Evolutionary conservation across 2,113 vertebrate species (phyloP), one percentile per base, ranked within the genome.

Genomic region (Manacus vitellinus): DNA sequence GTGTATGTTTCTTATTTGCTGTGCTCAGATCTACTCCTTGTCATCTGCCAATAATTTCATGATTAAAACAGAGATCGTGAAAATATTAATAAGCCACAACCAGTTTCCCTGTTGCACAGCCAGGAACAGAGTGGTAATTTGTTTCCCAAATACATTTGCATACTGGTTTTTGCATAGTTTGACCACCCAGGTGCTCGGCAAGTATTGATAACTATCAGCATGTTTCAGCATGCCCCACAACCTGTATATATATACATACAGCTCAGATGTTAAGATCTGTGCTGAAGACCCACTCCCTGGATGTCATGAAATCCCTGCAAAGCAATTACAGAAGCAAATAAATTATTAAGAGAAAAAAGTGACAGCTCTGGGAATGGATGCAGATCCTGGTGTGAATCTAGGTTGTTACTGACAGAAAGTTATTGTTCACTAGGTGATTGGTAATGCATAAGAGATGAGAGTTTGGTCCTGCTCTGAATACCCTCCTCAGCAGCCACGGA

Each of bases 261-360:
- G 37, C 35, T 27, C 68, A 88, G 59, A 49, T 20, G 25, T n/a
- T 37, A 65, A 55, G 23, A 46, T 28, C 30, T 49, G 18, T 52
- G 68, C 88, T 87, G 35, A 41, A 87, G 59, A 51, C 15, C 58
- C 39, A 35, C 10, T 43, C 74, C 27, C 54, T 70, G 59, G 15
- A 47, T 56, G 49, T 33, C 68, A 85, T 1, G 8, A 90, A 81
- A 92, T 37, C 59, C 10, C 55, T 70, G 61, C 80, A 90, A 81
- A 90, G 37, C 85, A 92, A 94, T 95, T 94, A 95, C 65, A 88
- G 89, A 70, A 90, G 59, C 77, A 95, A 84, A 96, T 96, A 90
- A 94, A 95, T 94, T 95, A 95, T 95, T 94, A 77, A 85, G 55
- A 90, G 89, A 65, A 84, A 77, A 55, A 81, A 92, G 82, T 85